Evolutionary conservation across 2,113 vertebrate species (phyloP).

Genomic region (Gallinago paraguaiae): DNA sequence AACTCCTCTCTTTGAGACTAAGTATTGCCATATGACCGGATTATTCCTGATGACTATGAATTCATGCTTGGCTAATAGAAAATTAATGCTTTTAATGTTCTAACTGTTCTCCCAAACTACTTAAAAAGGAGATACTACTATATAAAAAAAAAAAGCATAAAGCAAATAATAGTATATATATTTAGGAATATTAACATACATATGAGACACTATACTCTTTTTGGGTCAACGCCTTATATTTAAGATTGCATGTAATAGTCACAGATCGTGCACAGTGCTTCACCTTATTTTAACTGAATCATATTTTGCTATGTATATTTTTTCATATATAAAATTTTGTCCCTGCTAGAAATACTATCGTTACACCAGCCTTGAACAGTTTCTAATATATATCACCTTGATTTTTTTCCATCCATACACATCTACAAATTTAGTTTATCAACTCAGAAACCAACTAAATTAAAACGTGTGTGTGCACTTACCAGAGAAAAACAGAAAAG

Average conservation of each 20-base stretch:
- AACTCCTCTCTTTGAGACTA: neutral
- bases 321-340: neutral
- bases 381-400: neutral
- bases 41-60: neutral
- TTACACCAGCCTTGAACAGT: neutral
- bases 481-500: conserved; percentile 96
- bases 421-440: neutral
- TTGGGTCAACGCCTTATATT: neutral
- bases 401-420: neutral
- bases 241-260: neutral
- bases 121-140: neutral
- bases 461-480: conserved; percentile 66
- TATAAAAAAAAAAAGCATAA: neutral
- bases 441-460: neutral
- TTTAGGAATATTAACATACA: neutral
- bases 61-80: neutral
- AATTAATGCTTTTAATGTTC: neutral
- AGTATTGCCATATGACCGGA: neutral
- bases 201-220: neutral
- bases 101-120: neutral
- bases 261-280: neutral
- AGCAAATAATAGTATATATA: neutral
- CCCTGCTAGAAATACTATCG: neutral
- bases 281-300: neutral
- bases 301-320: neutral